Evolutionary conservation across 2,888 invertebrate genomes (phyloP), one percentile per base, ranked within the genome.

Genomic region (Fissipunctia ypsillon): DNA sequence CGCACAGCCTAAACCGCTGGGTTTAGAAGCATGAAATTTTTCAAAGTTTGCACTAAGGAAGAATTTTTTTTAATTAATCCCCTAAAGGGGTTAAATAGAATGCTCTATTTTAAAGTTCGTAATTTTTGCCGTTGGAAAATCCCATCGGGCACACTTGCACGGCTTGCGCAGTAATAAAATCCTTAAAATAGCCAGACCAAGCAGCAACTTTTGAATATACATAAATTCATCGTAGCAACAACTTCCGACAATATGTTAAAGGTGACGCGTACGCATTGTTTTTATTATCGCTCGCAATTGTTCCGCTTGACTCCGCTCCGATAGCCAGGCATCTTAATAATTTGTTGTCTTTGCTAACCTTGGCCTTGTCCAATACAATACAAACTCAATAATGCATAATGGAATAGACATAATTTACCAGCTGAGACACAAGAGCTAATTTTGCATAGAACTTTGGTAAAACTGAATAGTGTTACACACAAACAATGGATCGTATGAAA

Each of bases 321-420:
- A 66, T 73, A 69, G 72, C 25, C 81, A 78, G 52, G 56, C 72
- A 63, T 66, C 64, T 69, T 54, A 59, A 64, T 61, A 61, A 69
- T 72, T 45, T 52, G 70, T 84, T 82, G 81, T 80, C 61, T 79
- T 28, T 43, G 75, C 12, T 66, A 66, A 59, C 81, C 83, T 81
- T 81, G 80, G 66, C 80, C 75, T 81, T 81, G 84, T 19, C 38
- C n/a, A 52, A 65, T 31, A 66, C 68, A 79, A 78, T 69, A 56
- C 48, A 16, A 25, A 41, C 25, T 69, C 22, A 60, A 64, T 50
- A 52, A 77, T 57, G 28, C 41, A 60, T 28, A 28, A 35, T n/a
- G 38, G 10, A 77, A 54, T 59, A 43, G 31, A 43, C 31, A 54
- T 63, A 48, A n/a, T 28, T 43, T 56, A 50, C 38, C 2, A 16